Percentiles rank a stretch among this genome's conserved stretches.
Conservation (phyloP, 2,113 vertebrate genomes). For the chimpanzee (Pan troglodytes) region DNA sequence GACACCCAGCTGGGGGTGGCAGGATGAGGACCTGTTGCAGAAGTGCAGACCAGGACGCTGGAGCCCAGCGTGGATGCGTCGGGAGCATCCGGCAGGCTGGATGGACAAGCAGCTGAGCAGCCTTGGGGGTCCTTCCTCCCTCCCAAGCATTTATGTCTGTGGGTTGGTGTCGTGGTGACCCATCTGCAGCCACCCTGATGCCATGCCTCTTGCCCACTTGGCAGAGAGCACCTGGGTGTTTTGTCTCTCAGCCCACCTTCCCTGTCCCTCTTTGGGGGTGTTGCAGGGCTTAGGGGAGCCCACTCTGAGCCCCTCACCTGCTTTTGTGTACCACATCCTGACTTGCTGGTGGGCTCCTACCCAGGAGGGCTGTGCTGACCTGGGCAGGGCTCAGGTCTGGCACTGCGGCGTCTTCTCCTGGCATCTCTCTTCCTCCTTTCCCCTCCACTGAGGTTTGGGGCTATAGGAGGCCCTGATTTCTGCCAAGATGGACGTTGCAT, state of each 20-base stretch:
- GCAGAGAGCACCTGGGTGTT: not conserved
- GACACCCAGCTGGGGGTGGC: not conserved
- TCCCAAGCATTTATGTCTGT: no score
- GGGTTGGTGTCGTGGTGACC: not conserved
- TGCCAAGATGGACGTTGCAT: not conserved
- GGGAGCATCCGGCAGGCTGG: not conserved
- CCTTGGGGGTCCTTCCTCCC: not conserved
- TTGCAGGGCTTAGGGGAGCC: not conserved
- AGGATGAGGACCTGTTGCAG: fast-evolving
- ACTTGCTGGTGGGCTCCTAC: not conserved
- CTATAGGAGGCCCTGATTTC: not conserved
- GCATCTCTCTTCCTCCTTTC: no score
- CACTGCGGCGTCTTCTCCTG: fast-evolving
- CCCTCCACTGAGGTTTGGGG: not conserved
- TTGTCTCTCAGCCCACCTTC: no score
- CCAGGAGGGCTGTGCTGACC: not conserved
- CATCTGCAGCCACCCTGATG: no score
- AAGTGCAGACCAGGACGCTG: not conserved
- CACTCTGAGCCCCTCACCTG: fast-evolving
- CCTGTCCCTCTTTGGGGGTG: no score
- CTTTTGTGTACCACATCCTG: not conserved
- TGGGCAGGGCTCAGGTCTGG: not conserved
- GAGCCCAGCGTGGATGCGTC: not conserved
- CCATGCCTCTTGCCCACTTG: not conserved
- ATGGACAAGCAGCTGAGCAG: not conserved